Evolutionary conservation across 2,113 vertebrate genomes (phyloP), one percentile per base, ranked within the genome.

Genomic region (Sinocyclocheilus maitianheensis): DNA sequence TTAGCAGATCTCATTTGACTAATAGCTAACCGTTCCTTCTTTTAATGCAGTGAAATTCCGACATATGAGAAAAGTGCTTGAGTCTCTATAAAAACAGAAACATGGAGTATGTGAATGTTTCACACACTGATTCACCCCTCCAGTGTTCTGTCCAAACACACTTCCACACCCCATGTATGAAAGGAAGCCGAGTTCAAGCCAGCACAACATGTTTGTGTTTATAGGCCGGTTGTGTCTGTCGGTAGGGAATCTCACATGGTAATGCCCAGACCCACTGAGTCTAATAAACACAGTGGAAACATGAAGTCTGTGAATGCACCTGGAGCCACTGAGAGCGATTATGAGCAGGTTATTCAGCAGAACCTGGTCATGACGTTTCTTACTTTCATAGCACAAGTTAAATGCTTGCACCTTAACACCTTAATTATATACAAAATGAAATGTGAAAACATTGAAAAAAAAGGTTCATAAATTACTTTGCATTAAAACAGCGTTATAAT

Each of bases 211-310:
- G 92, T 94, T 92, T 90, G 79, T 69, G 86, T 95, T 94, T 94
- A 95, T 94, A 88, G 92, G 92, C 89, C 53, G 78, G 88, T 87
- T 88, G 89, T 91, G 90, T 91, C 88, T 90, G 89, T 90, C 91
- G 86, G 90, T 90, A 88, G 90, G 90, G 90, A 93, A 93, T 92
- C 93, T 93, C 92, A 92, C 89, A 89, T 93, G 91, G 92, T 93
- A 94, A 94, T 90, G 90, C 91, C 91, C 93, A 91, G 91, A 94
- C 93, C 92, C 92, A 89, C 51, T 87, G 92, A 90, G 91, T 76
- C 88, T 91, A 84, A 90, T 94, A 95, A 95, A 95, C 85, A n/a
- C 87, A 88, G 89, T 91, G 90, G 93, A 94, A 94, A 93, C 89
- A 92, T 92, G 24, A 86, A 84, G 91, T 88, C 91, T 93, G 85